Percentiles rank a stretch among this genome's conserved stretches.
Evolutionary conservation across 2,888 invertebrate species (phyloP).

Genomic region (Microplitis deprimator): DNA sequence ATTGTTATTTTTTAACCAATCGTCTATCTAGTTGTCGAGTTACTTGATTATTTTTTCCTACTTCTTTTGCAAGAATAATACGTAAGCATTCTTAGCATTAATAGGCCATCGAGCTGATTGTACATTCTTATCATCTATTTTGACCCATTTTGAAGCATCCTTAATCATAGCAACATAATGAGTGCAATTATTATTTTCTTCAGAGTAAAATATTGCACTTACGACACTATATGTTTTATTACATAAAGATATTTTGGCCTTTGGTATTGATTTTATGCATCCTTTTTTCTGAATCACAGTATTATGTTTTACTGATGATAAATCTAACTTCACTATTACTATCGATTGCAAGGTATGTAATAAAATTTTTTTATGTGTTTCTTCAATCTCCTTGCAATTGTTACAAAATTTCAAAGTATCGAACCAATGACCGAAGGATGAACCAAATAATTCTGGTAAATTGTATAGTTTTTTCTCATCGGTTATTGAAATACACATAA

Average conservation of each 20-base stretch:
- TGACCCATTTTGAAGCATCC: slow-evolving; percentile 24
- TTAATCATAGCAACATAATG: slow-evolving; percentile 36
- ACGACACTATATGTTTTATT: slow-evolving; percentile 26
- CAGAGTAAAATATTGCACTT: slow-evolving; percentile 31
- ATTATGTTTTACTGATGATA: background rate
- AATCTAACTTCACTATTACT: slow-evolving; percentile 22
- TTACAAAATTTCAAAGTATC: background rate
- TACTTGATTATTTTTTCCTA: background rate
- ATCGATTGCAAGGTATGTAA: background rate
- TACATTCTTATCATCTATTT: slow-evolving; percentile 19
- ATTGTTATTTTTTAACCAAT: background rate
- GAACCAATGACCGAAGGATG: slow-evolving; percentile 16
- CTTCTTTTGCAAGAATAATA: slow-evolving; percentile 19
- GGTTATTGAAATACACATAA: background rate
- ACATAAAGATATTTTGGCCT: background rate
- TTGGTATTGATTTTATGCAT: slow-evolving; percentile 26
- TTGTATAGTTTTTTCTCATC: slow-evolving; percentile 3
- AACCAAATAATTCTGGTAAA: slow-evolving; percentile 27
- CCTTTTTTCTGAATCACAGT: slow-evolving; percentile 15
- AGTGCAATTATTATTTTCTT: background rate
- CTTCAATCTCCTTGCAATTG: background rate
- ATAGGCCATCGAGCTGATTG: slow-evolving; percentile 26
- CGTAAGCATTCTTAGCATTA: slow-evolving; percentile 26
- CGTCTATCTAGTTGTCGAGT: background rate
- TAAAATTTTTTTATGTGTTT: background rate